Base-by-base conservation (phyloP, 1,140 invertebrate genomes). In the Heterodera carotae region DNA sequence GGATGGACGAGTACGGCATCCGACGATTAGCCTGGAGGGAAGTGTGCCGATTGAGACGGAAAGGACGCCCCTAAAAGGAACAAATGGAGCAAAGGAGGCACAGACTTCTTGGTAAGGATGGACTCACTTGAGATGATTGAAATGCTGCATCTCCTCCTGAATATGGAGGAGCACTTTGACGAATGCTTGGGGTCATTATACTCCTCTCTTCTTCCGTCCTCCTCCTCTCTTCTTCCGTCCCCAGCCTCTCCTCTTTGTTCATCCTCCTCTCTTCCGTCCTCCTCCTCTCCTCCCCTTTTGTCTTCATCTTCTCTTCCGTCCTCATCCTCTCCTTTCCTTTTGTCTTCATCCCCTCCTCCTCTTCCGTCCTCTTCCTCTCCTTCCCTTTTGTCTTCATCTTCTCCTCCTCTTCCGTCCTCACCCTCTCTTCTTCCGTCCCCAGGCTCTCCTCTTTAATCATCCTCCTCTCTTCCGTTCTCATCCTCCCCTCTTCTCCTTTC, bases 31-130 rank as follows among this genome's bases (percentile, higher is more conserved):
- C 34, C 15, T n/a, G 69, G 33, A 73, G 53, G 33, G 29, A 59
- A 27, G 56, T 76, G 53, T 22, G 39, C 56, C 29, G 67, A 43
- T n/a, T 56, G 56, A 74, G 60, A 18, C 92, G 93, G 86, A 94
- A 94, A 3, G 92, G 39, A 43, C 39, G 39, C 6, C 6, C 39
- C 39, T 43, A 43, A 43, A 43, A 43, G 39, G 39, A 43, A n/a
- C n/a, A n/a, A n/a, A n/a, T n/a, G 4, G 36, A 39, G 36, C 4
- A 10, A 6, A 10, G 39, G 12, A 43, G 39, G 12, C 12, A 12
- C 6, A 43, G 39, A 43, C n/a, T n/a, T n/a, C n/a, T n/a, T n/a
- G n/a, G n/a, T n/a, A 43, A 43, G 39, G 12, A 43, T 6, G 6
- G 48, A 53, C 12, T 15, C 22, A 53, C 48, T 53, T 53, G 48